Evolutionary conservation across 2,113 vertebrate genomes (phyloP).

Genomic region (Ptilonorhynchus violaceus): DNA sequence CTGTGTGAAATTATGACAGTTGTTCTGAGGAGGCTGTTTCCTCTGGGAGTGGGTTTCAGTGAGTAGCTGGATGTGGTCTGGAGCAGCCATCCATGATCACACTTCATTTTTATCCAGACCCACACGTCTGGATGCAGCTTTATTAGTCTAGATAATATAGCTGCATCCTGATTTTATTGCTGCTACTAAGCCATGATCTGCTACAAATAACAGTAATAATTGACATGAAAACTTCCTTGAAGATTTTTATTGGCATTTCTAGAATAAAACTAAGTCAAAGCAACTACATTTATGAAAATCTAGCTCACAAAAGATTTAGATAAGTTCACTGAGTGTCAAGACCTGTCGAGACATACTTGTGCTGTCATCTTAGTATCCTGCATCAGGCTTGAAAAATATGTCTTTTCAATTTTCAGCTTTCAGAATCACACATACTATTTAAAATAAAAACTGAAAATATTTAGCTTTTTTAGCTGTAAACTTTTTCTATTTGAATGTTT

Average conservation of each 20-base stretch:
- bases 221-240: background rate
- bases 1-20: background rate
- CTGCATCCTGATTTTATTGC: background rate
- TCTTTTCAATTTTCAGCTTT: background rate
- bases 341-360: background rate
- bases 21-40: background rate
- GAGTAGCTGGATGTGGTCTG: rapidly evolving
- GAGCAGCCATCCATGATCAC: background rate
- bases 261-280: background rate
- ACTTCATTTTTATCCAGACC: background rate
- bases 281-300: background rate
- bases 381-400: background rate
- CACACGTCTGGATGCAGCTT: background rate
- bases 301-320: background rate
- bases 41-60: background rate
- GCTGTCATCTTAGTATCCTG: background rate
- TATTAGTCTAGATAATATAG: background rate
- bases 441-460: background rate
- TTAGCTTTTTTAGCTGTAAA: background rate
- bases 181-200: background rate
- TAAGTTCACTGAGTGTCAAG: background rate
- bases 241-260: background rate
- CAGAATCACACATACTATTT: background rate
- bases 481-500: background rate
- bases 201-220: background rate